Conservation (phyloP, 2,113 vertebrate species). For the Sarotherodon lohbergeri region DNA sequence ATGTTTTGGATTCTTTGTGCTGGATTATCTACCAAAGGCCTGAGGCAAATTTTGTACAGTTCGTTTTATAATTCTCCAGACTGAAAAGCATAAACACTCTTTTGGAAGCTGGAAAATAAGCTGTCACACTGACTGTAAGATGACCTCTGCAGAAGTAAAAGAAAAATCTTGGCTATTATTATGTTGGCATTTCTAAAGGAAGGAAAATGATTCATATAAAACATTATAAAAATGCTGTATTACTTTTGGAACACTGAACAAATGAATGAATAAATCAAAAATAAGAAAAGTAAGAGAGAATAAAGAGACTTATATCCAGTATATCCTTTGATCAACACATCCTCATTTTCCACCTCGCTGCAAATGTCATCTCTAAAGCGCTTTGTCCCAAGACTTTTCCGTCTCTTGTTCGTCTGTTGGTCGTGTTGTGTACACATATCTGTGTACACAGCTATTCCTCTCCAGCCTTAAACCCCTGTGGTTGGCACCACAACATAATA, state of each 20-base stretch:
- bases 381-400: not conserved
- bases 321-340: not conserved
- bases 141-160: not conserved
- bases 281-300: not conserved
- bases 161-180: not conserved
- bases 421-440: not conserved
- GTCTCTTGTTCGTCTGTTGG: not conserved
- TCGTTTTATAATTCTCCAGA: not conserved
- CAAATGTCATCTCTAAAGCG: not conserved
- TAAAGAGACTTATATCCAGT: not conserved
- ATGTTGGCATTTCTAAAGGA: not conserved
- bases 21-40: not conserved
- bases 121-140: not conserved
- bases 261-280: not conserved
- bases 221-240: not conserved
- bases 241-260: not conserved
- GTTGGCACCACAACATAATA: not conserved
- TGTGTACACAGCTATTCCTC: not conserved
- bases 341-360: not conserved
- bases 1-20: not conserved
- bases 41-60: not conserved
- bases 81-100: not conserved
- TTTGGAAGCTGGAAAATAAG: constrained; percentile 4
- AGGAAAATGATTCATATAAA: not conserved
- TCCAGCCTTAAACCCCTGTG: not conserved